These are phyloP conservation scores for Acanthosepion esculentum DNA, from an alignment of 2,888 invertebrate species.

Conservation along the genomic window DNA sequence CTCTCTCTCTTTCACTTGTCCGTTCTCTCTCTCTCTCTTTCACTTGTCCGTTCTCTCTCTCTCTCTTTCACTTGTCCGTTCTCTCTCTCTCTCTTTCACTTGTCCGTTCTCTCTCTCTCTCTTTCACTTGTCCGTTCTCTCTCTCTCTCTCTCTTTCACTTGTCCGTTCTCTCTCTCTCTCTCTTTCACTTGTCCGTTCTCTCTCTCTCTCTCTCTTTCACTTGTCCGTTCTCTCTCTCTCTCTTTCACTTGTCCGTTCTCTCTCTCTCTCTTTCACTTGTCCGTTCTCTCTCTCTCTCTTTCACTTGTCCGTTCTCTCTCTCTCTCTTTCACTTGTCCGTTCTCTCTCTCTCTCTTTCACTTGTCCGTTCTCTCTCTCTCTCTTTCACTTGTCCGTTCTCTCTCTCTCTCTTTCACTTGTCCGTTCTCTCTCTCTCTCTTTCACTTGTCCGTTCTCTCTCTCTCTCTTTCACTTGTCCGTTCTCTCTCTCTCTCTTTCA, in stretches of 20 bases:
- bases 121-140: fast-evolving
- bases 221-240: not conserved
- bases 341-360: not conserved
- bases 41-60: no score
- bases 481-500: no score
- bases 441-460: not conserved
- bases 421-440: fast-evolving
- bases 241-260: not conserved
- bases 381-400: not conserved
- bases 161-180: not conserved
- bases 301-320: not conserved
- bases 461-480: not conserved
- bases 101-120: not conserved
- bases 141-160: not conserved
- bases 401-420: not conserved
- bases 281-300: not conserved
- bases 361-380: not conserved
- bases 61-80: no score
- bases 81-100: no score
- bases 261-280: not conserved
- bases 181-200: not conserved
- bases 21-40: no score
- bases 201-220: not conserved
- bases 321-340: not conserved
- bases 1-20: no score